Evolutionary conservation across 2,888 invertebrate species (phyloP), one percentile per base, ranked within the genome.

Genomic region (Temnothorax rugatulus): DNA sequence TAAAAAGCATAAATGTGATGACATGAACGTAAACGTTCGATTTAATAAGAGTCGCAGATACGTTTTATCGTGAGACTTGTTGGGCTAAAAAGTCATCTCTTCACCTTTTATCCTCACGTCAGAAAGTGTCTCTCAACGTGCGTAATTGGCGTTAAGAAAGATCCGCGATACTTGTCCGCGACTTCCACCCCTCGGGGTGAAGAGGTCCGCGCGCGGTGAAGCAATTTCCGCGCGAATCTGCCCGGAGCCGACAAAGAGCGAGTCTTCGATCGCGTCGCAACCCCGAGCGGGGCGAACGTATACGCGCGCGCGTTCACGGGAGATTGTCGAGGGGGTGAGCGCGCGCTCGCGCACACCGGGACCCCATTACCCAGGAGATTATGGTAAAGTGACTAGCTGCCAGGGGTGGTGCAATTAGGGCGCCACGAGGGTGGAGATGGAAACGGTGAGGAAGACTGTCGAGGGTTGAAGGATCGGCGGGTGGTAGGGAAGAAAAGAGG

Each of bases 331-430:
- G 79, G 59, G 71, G 57, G 38, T 50, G 52, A n/a, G 25, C 57
- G 64, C 76, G 76, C 76, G 76, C 64, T 66, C 77, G 75, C 69
- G 64, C 50, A 82, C 74, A 66, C 64, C 90, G 88, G 90, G 90
- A 91, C 89, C 91, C 92, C 89, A 92, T 93, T 92, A 91, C 91
- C 90, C 90, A 87, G 87, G 91, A 92, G 92, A 93, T 92, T 92
- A 93, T 91, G 90, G 90, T 88, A 90, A 92, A 93, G 91, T 92
- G 92, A 92, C 91, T 92, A 90, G 91, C 91, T 89, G 86, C 85
- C 87, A 89, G 89, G 88, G 84, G 64, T 88, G 87, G 86, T 86
- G 89, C 90, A 88, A 90, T 90, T 89, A 89, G 89, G 89, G 88
- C 87, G 84, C 21, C 68, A 38, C 66, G 81, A 86, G 83, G 84